Base-by-base conservation (phyloP, 2,888 invertebrate species). In the Drosophila rubida region DNA sequence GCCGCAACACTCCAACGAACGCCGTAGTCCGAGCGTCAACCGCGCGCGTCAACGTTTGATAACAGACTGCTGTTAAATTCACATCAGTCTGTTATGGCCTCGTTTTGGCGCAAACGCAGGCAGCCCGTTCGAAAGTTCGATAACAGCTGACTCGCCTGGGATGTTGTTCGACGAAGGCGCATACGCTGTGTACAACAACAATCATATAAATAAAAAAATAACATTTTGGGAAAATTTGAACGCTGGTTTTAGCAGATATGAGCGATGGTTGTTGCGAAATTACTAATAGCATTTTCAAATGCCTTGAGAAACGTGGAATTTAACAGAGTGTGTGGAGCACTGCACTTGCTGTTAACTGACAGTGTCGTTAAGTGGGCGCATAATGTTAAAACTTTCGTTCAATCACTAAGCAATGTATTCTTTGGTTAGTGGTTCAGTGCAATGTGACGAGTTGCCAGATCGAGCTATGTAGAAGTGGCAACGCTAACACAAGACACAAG, bases 61-160 rank as follows among this genome's bases (percentile, higher is more conserved):
- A 76, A 66, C 75, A 70, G 65, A 75, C 75, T 74, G 27, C 55
- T 76, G 73, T 73, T 73, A 76, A 53, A 25, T 22, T 46, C 22
- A 35, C 58, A 46, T 61, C 7, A 3, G 22, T 11, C 54, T 62
- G 68, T 49, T 39, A 41, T 27, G 14, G 5, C 35, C 16, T 46
- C 19, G 19, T 44, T 49, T 78, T 73, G 78, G 73, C 73, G 74
- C 77, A 72, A 67, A 42, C 74, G 67, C 77, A 59, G 23, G 55
- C 41, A 23, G 37, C 4, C 19, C 50, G 55, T 54, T 42, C 77
- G 77, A 74, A 76, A 66, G 32, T 71, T 72, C 73, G 77, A 62
- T 19, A 65, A 45, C 76, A 75, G 76, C 73, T 72, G 72, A 27
- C 19, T 22, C 9, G 37, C 2, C 71, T 44, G 49, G 64, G 50